A percentile compares a stretch with the other conserved stretches of the same genome.
These are phyloP conservation scores for Euzetes globulus DNA, from an alignment of 2,888 invertebrate species.

Conservation along the genomic window DNA sequence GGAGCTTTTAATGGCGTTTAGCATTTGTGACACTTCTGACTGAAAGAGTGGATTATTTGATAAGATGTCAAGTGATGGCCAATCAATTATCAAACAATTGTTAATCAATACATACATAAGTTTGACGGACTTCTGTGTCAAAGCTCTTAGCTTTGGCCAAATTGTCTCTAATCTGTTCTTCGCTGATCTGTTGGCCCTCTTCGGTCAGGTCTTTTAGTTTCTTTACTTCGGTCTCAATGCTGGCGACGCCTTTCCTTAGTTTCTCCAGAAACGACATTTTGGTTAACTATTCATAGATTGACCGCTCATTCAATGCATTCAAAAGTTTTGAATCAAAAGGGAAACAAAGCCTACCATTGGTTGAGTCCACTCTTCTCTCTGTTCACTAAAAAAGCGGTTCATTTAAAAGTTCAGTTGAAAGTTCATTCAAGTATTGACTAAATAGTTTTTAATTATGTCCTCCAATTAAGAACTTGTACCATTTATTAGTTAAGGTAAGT, in stretches of 20 bases:
- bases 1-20: neutral
- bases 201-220: neutral
- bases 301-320: too few species aligned
- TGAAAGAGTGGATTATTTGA: neutral
- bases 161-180: neutral
- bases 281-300: neutral
- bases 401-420: too few species aligned
- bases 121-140: neutral
- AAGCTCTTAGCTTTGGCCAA: neutral
- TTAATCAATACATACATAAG: neutral
- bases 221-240: constrained; percentile 1
- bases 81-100: neutral
- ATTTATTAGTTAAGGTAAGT: too few species aligned
- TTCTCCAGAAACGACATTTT: constrained; percentile 19
- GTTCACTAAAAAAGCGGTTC: too few species aligned
- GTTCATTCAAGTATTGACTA: too few species aligned
- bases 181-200: neutral
- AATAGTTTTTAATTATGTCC: too few species aligned
- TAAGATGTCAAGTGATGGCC: neutral
- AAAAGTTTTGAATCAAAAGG: too few species aligned
- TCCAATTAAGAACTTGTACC: too few species aligned
- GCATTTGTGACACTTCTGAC: neutral
- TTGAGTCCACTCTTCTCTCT: too few species aligned
- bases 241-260: neutral
- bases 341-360: too few species aligned